A percentile compares a stretch with the other conserved stretches of the same genome.
Conservation (phyloP, 2,797 vertebrate genomes). For the Chaenodraco wilsoni region DNA sequence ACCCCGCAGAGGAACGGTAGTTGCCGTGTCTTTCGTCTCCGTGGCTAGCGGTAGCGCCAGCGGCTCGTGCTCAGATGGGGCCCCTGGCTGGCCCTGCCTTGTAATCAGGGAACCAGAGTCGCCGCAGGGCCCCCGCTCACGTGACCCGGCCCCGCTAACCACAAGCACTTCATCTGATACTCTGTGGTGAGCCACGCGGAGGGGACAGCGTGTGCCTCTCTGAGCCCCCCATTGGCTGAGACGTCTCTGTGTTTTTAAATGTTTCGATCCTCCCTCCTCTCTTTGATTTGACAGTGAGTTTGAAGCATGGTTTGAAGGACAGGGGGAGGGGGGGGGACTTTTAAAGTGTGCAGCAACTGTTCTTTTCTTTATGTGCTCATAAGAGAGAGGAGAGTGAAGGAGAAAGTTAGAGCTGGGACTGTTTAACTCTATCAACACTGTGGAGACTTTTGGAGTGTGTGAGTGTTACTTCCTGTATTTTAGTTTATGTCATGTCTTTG, state of each 20-base stretch:
- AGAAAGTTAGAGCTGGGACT: constrained; percentile 52
- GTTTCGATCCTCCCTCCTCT: constrained; percentile 67
- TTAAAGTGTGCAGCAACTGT: constrained; percentile 70
- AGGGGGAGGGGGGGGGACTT: constrained; percentile 67
- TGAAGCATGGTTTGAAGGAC: constrained; percentile 36
- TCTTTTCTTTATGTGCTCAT: constrained; percentile 49
- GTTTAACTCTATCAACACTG: constrained; percentile 22
- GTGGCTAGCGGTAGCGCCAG: constrained; percentile 77
- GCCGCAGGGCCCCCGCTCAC: constrained; percentile 75
- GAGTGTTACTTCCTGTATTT: constrained; percentile 52
- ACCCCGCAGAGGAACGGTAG: constrained; percentile 67
- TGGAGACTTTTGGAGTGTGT: constrained; percentile 50
- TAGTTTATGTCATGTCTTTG: neutral
- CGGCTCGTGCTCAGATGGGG: constrained; percentile 78
- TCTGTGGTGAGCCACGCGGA: constrained; percentile 76
- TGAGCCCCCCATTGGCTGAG: constrained; percentile 71
- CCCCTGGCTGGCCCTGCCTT: constrained; percentile 80
- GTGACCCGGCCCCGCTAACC: constrained; percentile 81
- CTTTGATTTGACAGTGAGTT: constrained; percentile 78
- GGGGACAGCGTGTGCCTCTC: constrained; percentile 71
- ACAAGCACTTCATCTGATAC: constrained; percentile 87
- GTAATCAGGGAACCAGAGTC: constrained; percentile 83
- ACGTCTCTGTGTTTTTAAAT: constrained; percentile 49
- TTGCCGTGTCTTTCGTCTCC: constrained; percentile 70
- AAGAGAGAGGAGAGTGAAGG: constrained; percentile 48